These are phyloP conservation scores for Dolichotis patagonum DNA, from an alignment of 2,113 vertebrate species.

Conservation along the genomic window DNA sequence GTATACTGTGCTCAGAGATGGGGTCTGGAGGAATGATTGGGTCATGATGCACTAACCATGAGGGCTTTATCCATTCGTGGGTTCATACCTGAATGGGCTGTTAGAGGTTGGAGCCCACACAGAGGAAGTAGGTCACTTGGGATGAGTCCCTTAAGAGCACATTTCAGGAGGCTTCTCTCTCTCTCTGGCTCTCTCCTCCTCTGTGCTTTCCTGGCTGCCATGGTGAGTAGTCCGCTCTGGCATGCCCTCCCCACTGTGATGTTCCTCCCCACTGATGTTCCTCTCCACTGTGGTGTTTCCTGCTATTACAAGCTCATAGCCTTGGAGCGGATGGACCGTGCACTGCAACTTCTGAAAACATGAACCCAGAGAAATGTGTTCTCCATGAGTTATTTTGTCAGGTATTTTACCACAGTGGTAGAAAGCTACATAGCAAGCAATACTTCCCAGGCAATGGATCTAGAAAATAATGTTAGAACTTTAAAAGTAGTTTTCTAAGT, in stretches of 20 bases:
- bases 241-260: neutral
- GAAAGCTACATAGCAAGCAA: neutral
- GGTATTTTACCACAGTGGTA: neutral
- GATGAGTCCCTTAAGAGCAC: too few species aligned
- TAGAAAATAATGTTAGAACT: slow-evolving; percentile 12
- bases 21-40: neutral
- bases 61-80: neutral
- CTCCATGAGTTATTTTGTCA: neutral
- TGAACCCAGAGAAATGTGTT: neutral
- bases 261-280: too few species aligned
- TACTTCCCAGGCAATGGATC: neutral
- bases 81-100: neutral
- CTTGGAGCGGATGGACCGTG: neutral
- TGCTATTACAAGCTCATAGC: neutral
- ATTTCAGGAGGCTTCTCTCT: neutral
- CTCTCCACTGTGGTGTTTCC: neutral
- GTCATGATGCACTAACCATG: neutral
- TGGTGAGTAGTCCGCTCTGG: neutral
- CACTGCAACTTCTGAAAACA: neutral
- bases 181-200: neutral
- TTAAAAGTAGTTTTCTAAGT: neutral
- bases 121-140: neutral
- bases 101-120: neutral
- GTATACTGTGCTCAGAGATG: neutral
- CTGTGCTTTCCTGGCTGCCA: neutral